Base-by-base conservation (phyloP, 2,113 vertebrate species). In the Pontoporia blainvillei region DNA sequence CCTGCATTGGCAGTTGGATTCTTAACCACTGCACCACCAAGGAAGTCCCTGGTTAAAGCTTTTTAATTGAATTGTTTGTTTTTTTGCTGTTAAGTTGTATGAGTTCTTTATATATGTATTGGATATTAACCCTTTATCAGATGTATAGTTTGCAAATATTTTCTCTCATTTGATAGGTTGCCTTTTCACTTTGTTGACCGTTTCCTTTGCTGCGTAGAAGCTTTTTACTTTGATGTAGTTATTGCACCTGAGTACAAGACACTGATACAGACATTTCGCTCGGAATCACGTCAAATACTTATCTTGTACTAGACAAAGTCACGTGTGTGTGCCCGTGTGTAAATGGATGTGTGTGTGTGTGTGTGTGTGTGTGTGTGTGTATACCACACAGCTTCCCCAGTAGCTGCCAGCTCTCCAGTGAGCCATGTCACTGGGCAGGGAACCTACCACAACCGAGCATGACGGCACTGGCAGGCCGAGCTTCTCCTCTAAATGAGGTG, bases 361-460 rank as follows among this genome's bases (percentile, higher is more conserved):
- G 52, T 46, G 39, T 10, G 61, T 15, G 6, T 4, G 17, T 36
- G 49, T n/a, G 44, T 11, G 14, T 18, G 27, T 13, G 29, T 27
- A 3, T 2, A 27, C 18, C 17, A 36, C 29, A 72, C 3, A 3
- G 34, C n/a, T 57, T 72, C 39, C 71, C 71, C 8, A 10, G 29
- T 27, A 54, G 62, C 59, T 41, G 59, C 25, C 7, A 0, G 15
- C 29, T 23, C 39, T 10, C 2, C 21, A 0, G 49, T 8, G 25
- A 54, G 59, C 62, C 61, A 0, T 21, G 0, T 57, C 66, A 0
- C 62, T 1, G 2, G 29, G 9, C 29, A 41, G 82, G 46, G 8
- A 8, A 98, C 97, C 23, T 98, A 99, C 99, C 99, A 99, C 97
- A 12, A 99, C 93, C 4, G 99, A 98, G 14, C 98, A 96, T 0